Conservation (phyloP, 2,113 vertebrate species). For the Nansenia antarctica region DNA sequence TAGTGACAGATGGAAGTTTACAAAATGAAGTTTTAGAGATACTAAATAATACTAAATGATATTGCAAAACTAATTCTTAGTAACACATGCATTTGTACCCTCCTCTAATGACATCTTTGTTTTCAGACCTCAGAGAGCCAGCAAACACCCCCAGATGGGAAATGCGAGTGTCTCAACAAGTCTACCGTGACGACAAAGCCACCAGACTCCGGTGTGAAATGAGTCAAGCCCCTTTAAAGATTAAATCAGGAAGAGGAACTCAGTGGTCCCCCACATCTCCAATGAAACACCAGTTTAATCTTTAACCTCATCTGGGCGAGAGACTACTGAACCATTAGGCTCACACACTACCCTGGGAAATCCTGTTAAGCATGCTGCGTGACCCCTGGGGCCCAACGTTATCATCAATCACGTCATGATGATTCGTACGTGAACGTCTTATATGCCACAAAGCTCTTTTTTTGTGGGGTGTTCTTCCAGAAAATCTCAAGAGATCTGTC, state of each 20-base stretch:
- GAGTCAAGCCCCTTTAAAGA: conserved; percentile 56
- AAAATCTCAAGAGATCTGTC: no score
- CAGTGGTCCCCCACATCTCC: conserved; percentile 47
- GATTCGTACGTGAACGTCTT: no score
- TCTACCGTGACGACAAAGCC: conserved; percentile 55
- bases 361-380: no score
- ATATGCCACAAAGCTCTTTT: no score
- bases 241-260: conserved; percentile 53
- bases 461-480: no score
- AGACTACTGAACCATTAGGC: conserved; percentile 1
- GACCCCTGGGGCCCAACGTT: no score
- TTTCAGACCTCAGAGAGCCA: conserved; percentile 23
- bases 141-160: conserved; percentile 54
- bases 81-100: conserved; percentile 35
- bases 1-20: no score
- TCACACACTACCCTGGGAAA: not conserved
- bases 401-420: no score
- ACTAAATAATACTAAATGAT: no score
- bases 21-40: no score
- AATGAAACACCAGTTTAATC: conserved; percentile 16
- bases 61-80: no score
- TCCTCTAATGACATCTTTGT: conserved; percentile 32
- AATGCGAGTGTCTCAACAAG: conserved; percentile 25
- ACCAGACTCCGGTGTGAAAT: conserved; percentile 48
- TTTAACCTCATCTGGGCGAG: conserved; percentile 13